Evolutionary conservation across 2,113 vertebrate species (phyloP), one percentile per base, ranked within the genome.

Genomic region (Arothron firmamentum): DNA sequence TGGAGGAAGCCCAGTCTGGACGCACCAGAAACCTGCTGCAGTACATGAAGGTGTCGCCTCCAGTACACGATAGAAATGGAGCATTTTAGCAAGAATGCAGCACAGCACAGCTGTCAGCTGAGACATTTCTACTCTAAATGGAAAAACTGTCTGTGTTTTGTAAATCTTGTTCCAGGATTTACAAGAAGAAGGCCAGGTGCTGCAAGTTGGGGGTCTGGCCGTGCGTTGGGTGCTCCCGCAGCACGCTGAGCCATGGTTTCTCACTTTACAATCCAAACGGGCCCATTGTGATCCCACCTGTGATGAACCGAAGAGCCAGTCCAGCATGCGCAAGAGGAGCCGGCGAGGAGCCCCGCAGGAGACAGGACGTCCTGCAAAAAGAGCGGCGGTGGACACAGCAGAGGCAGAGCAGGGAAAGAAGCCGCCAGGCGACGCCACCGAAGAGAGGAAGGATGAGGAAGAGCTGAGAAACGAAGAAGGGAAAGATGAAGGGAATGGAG

Each of bases 21-120:
- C 67, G 89, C 46, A 90, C 79, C 53, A 87, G 81, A 70, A 88
- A 67, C 54, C 66, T 88, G 56, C 74, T 75, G 80, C 74, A 75
- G 71, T 88, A 86, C 28, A 8, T 87, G 58, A 49, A 82, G 88
- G 90, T 91, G 49, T 16, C 16, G 0, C 23, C 25, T 56, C n/a
- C 21, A 50, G 5, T 31, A 45, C 21, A 8, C 43, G 16, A 4
- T 20, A 7, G 6, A 11, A 31, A 1, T 52, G 16, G 42, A 11
- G 12, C 4, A 0, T 25, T 14, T 53, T 3, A 19, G 6, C 50
- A 62, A 0, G n/a, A 28, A 43, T 16, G 5, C 43, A 16, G 15
- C 10, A 15, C 15, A 45, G 42, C 42, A 45, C 12, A 45, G 4
- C 13, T 45, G 6, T 14, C 6, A 45, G 15, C 42, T 14, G 41